Evolutionary conservation across 2,797 vertebrate species (phyloP).

Genomic region (Thalassophryne amazonica): DNA sequence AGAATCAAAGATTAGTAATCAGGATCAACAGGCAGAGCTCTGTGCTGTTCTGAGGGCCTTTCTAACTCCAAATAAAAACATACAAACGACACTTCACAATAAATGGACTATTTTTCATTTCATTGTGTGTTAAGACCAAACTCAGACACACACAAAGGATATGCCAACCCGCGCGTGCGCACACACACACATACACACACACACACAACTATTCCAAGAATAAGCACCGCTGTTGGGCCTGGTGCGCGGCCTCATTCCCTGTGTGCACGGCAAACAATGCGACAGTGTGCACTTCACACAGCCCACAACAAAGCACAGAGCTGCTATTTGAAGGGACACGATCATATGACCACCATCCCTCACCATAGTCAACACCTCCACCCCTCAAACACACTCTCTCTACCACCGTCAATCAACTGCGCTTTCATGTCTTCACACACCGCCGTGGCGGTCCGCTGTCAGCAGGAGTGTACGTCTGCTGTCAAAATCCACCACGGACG

Average conservation of each 20-base stretch:
- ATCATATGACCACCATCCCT: slow-evolving; percentile 62
- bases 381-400: slow-evolving; percentile 23
- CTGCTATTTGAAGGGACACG: slow-evolving; percentile 64
- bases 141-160: slow-evolving; percentile 20
- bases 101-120: slow-evolving; percentile 30
- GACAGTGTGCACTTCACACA: slow-evolving; percentile 70
- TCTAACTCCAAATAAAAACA: slow-evolving; percentile 9
- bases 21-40: too few relatives aligned
- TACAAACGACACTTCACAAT: not conserved
- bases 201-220: slow-evolving; percentile 41
- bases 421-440: too few relatives aligned
- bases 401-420: slow-evolving; percentile 24
- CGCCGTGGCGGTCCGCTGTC: too few relatives aligned
- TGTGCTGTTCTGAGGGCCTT: too few relatives aligned
- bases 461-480: too few relatives aligned
- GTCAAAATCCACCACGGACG: too few relatives aligned
- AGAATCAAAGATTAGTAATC: too few relatives aligned
- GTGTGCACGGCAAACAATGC: slow-evolving; percentile 65
- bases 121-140: slow-evolving; percentile 50
- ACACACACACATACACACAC: slow-evolving; percentile 12
- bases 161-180: not conserved
- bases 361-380: slow-evolving; percentile 31
- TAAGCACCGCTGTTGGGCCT: slow-evolving; percentile 54
- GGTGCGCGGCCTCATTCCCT: slow-evolving; percentile 62
- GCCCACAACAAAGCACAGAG: slow-evolving; percentile 74